Evolutionary conservation across 2,113 vertebrate species (phyloP), one percentile per base, ranked within the genome.

Genomic region (Xenopus laevis): DNA sequence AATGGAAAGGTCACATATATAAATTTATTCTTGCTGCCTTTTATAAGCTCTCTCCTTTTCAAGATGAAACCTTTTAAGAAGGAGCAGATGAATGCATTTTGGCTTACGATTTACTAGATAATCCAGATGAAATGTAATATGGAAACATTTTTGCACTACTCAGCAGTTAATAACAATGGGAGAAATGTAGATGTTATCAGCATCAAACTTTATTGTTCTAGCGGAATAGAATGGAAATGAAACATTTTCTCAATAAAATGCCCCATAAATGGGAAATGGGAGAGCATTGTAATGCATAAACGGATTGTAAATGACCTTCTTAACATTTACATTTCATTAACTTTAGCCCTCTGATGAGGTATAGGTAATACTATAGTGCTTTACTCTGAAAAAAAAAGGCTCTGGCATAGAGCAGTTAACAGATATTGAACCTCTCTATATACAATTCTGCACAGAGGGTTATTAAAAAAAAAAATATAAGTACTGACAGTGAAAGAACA

Each of bases 1-100:
- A 77, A 77, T 70, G 59, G 59, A 70, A 77, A 77, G 74, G 74
- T 77, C 74, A 77, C 33, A 13, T 77, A 77, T 33, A 70, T 27
- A 77, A 70, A 70, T 70, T 17, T 64, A 70, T 76, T 69, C 66
- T 61, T 70, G 74, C 74, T 64, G 66, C 21, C 74, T 68, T 68
- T 27, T 62, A 52, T n/a, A 18, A 52, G 57, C 45, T 44, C 17
- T 33, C 21, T 53, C 7, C 20, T 76, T 63, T 68, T 70, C 66
- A 77, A 55, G 4, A 53, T 21, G 60, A 64, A 77, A 55, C 46
- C 44, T 44, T 74, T 68, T 75, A 53, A 60, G 66, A 45, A 9
- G 8, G 15, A 5, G 20, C 65, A 47, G 44, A 68, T 69, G 61
- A 50, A 40, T 57, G 47, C 16, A 67, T 67, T 63, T n/a, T 63